phyloP scores from a whole-genome alignment of 2,113 vertebrate genomes.

The Chunga burmeisteri region DNA sequence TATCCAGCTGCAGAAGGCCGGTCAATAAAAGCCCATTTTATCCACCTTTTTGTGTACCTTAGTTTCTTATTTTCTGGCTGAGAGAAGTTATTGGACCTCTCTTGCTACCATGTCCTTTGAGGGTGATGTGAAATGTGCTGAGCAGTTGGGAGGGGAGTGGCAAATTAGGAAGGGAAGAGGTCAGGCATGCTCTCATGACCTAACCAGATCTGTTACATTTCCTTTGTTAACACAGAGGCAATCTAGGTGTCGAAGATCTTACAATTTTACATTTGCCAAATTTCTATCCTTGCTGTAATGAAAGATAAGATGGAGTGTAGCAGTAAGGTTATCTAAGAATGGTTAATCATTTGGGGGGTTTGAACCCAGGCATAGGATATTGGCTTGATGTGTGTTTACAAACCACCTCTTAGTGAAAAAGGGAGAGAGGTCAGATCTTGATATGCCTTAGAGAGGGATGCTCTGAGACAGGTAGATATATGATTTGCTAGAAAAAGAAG shows the following conservation, averaged over 20 bases:
- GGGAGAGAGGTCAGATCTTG: not conserved
- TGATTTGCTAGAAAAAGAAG: not conserved
- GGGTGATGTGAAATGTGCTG: not conserved
- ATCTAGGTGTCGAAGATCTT: accelerated
- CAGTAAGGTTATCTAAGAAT: not conserved
- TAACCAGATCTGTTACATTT: not conserved
- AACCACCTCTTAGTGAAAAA: not conserved
- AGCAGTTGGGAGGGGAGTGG: not conserved
- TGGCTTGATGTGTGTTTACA: not conserved
- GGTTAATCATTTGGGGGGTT: not conserved
- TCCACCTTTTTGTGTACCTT: not conserved
- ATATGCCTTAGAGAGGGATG: not conserved
- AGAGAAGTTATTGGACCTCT: not conserved
- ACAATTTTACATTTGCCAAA: not conserved
- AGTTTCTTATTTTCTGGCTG: not conserved
- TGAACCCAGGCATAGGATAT: not conserved
- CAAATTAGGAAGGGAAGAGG: not conserved
- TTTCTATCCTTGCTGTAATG: not conserved
- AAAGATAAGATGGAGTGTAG: not conserved
- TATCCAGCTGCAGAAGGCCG: not conserved
- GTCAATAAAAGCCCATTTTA: not conserved
- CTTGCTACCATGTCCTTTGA: not conserved
- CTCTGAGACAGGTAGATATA: not conserved
- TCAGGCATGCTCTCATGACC: not conserved
- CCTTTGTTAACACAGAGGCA: not conserved